These are phyloP conservation scores for Amphiura filiformis DNA, from an alignment of 35 echinoderm and acorn worm genomes.

Conservation along the genomic window DNA sequence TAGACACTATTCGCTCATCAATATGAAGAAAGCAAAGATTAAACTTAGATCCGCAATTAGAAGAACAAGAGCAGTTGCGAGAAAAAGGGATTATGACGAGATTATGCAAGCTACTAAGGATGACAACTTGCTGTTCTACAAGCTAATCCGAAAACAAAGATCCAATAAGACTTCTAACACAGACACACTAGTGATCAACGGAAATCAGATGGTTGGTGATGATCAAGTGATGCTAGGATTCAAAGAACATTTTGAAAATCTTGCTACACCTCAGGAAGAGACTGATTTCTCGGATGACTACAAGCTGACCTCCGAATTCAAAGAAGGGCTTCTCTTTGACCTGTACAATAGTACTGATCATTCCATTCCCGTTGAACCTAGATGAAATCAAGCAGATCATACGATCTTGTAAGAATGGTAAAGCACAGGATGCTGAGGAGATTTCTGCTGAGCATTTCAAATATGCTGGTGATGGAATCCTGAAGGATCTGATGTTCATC, in stretches of 20 bases:
- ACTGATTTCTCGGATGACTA: not conserved
- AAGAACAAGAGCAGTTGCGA: not conserved
- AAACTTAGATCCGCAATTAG: not conserved
- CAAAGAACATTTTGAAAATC: not conserved
- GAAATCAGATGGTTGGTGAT: not conserved
- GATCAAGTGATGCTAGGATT: not conserved
- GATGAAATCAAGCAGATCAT: not conserved
- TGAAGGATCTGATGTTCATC: not conserved
- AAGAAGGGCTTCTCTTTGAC: not conserved
- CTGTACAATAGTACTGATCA: not conserved
- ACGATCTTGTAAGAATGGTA: not conserved
- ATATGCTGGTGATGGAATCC: not conserved
- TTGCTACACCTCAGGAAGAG: not conserved
- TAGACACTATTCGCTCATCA: too few relatives aligned
- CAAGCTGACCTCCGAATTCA: not conserved
- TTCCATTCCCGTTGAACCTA: not conserved
- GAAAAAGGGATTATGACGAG: not conserved
- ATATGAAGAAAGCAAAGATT: not conserved
- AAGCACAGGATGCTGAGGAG: not conserved
- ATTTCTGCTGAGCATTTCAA: not conserved
- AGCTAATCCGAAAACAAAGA: not conserved
- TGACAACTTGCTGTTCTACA: not conserved
- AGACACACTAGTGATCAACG: not conserved
- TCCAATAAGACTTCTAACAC: not conserved
- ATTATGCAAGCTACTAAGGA: not conserved